phyloP scores from a whole-genome alignment of 2,797 vertebrate genomes.

The Ctenopoma multispine region DNA sequence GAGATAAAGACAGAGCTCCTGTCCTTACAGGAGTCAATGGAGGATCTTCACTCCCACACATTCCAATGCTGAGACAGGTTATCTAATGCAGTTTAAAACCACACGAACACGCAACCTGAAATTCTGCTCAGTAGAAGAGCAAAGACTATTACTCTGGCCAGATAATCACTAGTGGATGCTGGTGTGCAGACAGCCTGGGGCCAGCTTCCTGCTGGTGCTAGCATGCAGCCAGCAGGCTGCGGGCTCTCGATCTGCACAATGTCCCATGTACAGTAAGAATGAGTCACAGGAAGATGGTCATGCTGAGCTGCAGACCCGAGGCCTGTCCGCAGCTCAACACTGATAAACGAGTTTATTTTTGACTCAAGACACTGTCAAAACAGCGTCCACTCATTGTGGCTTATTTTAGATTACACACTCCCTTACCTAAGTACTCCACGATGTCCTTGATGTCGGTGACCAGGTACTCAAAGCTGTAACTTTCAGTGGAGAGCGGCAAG shows the following conservation, averaged over 20 bases:
- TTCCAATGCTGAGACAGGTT: constrained; percentile 3
- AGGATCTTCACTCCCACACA: constrained; percentile 11
- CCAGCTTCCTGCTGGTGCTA: constrained; percentile 42
- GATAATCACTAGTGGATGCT: constrained; percentile 33
- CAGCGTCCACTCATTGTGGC: background rate
- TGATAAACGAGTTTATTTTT: constrained; percentile 64
- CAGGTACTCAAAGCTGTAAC: constrained; percentile 92
- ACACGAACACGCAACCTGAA: background rate
- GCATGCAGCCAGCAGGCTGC: constrained; percentile 41
- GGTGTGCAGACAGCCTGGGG: constrained; percentile 44
- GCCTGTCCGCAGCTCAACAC: constrained; percentile 38
- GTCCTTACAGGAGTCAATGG: background rate
- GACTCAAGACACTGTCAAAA: constrained; percentile 34
- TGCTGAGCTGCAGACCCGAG: constrained; percentile 44
- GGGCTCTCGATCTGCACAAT: constrained; percentile 39
- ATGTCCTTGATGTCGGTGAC: constrained; percentile 97
- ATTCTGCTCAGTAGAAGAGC: constrained; percentile 6
- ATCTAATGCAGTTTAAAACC: background rate
- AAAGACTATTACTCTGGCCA: constrained; percentile 37
- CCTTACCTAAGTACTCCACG: constrained; percentile 95
- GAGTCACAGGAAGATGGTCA: constrained; percentile 72
- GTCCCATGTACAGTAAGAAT: constrained; percentile 46
- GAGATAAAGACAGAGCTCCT: constrained; percentile 9
- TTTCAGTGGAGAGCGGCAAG: constrained; percentile 88
- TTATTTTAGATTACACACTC: background rate